Conservation (phyloP, 2,113 vertebrate genomes). For the Artemisiospiza belli region DNA sequence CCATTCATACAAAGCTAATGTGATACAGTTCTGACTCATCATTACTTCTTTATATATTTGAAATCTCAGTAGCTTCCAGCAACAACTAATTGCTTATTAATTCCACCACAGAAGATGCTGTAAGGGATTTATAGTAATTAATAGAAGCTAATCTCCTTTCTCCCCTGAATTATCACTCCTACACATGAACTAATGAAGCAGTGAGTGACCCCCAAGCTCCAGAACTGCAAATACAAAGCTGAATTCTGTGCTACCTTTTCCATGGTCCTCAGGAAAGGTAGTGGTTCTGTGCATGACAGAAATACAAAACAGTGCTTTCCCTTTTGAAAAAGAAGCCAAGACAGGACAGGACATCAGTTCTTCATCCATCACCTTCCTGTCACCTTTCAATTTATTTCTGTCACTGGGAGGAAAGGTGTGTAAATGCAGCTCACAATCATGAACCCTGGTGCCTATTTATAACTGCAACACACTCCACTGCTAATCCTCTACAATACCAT, state of each 20-base stretch:
- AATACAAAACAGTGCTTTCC: background rate
- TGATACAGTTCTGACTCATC: constrained; percentile 17
- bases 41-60: background rate
- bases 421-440: background rate
- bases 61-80: constrained; percentile 18
- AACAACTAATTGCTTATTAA: constrained; percentile 47
- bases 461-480: background rate
- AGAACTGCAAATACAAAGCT: background rate
- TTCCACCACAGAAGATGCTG: constrained; percentile 20
- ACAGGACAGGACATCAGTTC: background rate
- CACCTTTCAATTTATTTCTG: background rate
- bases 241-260: background rate
- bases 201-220: background rate
- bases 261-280: background rate
- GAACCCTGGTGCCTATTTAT: background rate
- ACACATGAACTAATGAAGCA: background rate
- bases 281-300: background rate
- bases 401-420: background rate
- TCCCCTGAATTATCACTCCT: background rate
- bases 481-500: background rate
- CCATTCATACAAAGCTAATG: background rate
- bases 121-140: constrained; percentile 45
- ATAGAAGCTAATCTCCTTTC: constrained; percentile 30
- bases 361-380: background rate
- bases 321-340: background rate